Evolutionary conservation across 2,888 invertebrate species (phyloP).

Genomic region (Drosophila robusta): DNA sequence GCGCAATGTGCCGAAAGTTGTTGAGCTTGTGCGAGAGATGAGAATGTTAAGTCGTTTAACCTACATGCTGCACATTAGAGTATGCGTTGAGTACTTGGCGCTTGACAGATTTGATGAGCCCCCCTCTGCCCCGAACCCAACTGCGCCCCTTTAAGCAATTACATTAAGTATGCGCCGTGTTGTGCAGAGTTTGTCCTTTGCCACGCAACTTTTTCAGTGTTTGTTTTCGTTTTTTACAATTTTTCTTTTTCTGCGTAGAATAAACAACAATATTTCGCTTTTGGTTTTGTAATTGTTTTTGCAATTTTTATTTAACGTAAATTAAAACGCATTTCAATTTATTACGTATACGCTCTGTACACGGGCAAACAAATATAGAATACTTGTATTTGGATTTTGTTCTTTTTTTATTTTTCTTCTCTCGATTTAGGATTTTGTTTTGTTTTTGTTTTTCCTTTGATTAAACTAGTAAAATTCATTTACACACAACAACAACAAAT

Average conservation of each 20-base stretch:
- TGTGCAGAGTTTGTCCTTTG: constrained; percentile 9
- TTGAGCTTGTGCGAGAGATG: constrained; percentile 22
- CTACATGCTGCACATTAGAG: constrained; percentile 41
- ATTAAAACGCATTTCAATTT: constrained; percentile 39
- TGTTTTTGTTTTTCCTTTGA: constrained; percentile 1
- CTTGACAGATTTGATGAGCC: constrained; percentile 52
- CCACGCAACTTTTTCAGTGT: not conserved
- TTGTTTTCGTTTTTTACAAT: not conserved
- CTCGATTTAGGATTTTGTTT: not conserved
- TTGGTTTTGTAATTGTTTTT: constrained; percentile 33
- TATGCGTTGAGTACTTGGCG: constrained; percentile 45
- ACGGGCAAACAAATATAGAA: constrained; percentile 60
- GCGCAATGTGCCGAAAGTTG: constrained; percentile 50
- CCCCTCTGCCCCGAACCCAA: not conserved
- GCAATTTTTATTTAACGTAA: constrained; percentile 53
- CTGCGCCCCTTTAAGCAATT: constrained; percentile 38
- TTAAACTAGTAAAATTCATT: constrained; percentile 59
- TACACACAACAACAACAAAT: constrained; percentile 43
- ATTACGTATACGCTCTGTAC: constrained; percentile 51
- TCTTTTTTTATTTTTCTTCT: constrained; percentile 15
- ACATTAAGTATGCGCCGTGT: constrained; percentile 60
- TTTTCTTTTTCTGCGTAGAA: not conserved
- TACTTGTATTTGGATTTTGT: constrained; percentile 63
- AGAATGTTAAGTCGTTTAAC: constrained; percentile 62
- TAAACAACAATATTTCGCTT: constrained; percentile 14